Evolutionary conservation across 2,888 invertebrate genomes (phyloP).

Genomic region (Calliphora vomitoria): DNA sequence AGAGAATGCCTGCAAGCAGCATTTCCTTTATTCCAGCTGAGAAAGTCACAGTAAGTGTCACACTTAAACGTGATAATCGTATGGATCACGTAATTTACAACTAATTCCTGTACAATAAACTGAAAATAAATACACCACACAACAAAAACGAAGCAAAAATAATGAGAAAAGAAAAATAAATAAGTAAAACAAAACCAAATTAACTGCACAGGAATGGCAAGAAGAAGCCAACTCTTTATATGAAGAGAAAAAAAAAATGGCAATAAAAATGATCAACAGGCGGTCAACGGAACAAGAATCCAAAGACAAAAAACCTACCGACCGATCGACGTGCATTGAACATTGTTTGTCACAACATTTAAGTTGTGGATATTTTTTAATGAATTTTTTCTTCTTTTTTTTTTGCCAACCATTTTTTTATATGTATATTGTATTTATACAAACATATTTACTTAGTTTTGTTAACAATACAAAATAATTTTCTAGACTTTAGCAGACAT

Average conservation of each 20-base stretch:
- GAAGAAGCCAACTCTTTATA: constrained; percentile 8
- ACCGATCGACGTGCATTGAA: not conserved
- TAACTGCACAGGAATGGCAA: constrained; percentile 58
- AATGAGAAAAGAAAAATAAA: not conserved
- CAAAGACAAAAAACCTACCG: constrained; percentile 7
- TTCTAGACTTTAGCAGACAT: constrained; percentile 62
- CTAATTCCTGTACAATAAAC: constrained; percentile 70
- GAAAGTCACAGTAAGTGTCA: constrained; percentile 69
- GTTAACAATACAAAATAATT: constrained; percentile 19
- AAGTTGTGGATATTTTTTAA: constrained; percentile 34
- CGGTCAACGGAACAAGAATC: constrained; percentile 51
- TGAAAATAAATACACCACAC: no score
- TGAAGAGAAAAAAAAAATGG: constrained; percentile 37
- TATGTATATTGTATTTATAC: constrained; percentile 2
- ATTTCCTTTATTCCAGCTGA: constrained; percentile 67
- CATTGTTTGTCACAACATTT: constrained; percentile 45
- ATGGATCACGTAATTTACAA: constrained; percentile 76
- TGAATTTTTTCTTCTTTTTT: constrained; percentile 41
- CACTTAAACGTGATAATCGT: constrained; percentile 76
- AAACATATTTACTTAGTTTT: not conserved
- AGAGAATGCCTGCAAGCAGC: not conserved
- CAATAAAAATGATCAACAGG: constrained; percentile 67
- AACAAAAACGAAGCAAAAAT: constrained; percentile 28
- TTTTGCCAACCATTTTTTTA: constrained; percentile 39
- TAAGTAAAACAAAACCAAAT: constrained; percentile 44